A percentile compares a stretch with the other conserved stretches of the same genome.
Conservation (phyloP, 2,113 vertebrate species). For the Tenrec ecaudatus region DNA sequence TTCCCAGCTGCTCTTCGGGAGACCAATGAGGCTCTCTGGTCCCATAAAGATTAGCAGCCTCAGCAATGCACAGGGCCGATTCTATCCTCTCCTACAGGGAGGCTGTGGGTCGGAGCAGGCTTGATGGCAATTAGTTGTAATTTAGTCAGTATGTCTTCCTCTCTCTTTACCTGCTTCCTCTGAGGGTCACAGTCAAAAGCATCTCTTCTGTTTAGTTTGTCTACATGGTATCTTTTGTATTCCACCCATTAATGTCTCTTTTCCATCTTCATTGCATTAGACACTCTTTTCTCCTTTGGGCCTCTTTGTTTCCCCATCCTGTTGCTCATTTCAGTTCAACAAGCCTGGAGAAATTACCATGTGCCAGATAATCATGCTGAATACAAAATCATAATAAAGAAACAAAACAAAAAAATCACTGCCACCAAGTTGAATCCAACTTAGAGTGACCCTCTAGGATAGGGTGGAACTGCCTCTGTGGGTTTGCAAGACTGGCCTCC, state of each 20-base stretch:
- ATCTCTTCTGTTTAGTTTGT: background rate
- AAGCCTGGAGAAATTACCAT: background rate
- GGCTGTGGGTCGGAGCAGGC: too few species aligned
- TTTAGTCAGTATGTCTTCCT: background rate
- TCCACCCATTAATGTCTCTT: background rate
- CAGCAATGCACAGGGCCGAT: too few species aligned
- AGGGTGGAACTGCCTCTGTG: too few species aligned
- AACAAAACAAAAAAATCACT: background rate
- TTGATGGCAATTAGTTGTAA: too few species aligned
- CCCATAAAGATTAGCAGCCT: too few species aligned
- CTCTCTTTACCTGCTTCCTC: background rate
- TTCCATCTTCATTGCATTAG: background rate
- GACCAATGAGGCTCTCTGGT: too few species aligned
- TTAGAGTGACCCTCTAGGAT: too few species aligned
- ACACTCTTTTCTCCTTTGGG: background rate
- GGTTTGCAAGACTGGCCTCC: too few species aligned
- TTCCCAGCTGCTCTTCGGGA: too few species aligned
- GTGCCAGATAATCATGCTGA: background rate
- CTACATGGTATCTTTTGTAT: background rate
- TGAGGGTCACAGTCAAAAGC: background rate
- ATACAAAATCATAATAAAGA: background rate
- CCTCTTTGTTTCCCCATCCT: background rate
- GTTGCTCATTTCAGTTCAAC: background rate
- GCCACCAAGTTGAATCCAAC: too few species aligned
- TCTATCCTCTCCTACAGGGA: too few species aligned